These are phyloP conservation scores for Polypedilum vanderplanki DNA, from an alignment of 1,140 invertebrate species.

Conservation along the genomic window DNA sequence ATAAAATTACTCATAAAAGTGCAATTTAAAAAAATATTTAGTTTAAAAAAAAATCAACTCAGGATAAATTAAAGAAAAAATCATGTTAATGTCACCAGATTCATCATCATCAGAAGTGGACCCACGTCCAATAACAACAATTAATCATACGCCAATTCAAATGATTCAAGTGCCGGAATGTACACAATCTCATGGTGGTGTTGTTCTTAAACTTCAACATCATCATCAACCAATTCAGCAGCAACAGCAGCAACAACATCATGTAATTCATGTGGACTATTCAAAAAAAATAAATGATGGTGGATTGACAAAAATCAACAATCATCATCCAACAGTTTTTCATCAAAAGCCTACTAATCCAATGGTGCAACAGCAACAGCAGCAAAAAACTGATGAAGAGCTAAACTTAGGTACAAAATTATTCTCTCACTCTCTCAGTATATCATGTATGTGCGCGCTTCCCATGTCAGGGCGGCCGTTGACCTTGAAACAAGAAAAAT, in stretches of 20 bases:
- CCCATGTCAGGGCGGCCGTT: constrained; percentile 20
- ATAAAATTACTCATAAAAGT: background rate
- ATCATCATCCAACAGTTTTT: background rate
- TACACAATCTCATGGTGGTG: constrained; percentile 29
- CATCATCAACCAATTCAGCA: background rate
- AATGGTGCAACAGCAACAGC: background rate
- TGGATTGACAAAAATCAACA: background rate
- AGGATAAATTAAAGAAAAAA: background rate
- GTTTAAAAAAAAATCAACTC: background rate
- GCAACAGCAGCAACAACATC: background rate
- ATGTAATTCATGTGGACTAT: background rate
- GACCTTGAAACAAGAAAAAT: constrained; percentile 11
- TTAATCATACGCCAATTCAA: background rate
- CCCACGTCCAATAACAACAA: constrained; percentile 31
- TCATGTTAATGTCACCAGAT: constrained; percentile 43
- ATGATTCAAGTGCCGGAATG: constrained; percentile 31
- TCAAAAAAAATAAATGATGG: constrained; percentile 25
- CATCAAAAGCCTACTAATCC: constrained; percentile 1
- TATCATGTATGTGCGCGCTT: background rate
- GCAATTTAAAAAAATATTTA: background rate
- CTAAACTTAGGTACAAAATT: constrained; percentile 22
- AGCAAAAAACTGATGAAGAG: background rate
- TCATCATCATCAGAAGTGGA: constrained; percentile 33
- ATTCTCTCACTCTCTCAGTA: background rate
- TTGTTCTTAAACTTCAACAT: constrained; percentile 22